Conservation (phyloP, 2,797 vertebrate species). For the Falco concolor region DNA sequence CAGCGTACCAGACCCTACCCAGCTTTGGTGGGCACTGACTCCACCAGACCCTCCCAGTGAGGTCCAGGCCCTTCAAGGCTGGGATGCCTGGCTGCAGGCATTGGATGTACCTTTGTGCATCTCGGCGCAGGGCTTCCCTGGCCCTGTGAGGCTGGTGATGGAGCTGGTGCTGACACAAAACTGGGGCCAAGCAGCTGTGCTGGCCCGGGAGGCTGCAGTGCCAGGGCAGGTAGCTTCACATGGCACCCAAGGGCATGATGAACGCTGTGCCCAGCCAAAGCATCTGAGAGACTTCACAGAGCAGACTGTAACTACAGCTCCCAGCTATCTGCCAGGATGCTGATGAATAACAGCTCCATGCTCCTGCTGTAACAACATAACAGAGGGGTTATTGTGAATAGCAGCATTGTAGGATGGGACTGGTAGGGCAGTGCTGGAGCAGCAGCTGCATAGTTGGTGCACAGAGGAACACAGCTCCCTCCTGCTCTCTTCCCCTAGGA, state of each 20-base stretch:
- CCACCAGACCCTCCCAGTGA: background rate
- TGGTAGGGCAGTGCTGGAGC: background rate
- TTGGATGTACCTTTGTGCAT: background rate
- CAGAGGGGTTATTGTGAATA: background rate
- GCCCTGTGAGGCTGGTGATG: no score
- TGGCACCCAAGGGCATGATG: background rate
- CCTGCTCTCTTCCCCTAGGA: background rate
- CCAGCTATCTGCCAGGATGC: background rate
- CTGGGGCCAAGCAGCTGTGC: background rate
- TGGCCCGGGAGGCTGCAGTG: background rate
- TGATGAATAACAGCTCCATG: background rate
- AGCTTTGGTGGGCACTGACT: background rate
- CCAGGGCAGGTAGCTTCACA: background rate
- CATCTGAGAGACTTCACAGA: background rate
- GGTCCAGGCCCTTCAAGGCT: background rate
- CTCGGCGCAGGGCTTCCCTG: background rate
- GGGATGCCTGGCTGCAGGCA: background rate
- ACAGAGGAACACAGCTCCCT: background rate
- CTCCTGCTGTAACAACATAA: accelerated
- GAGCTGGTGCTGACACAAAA: background rate
- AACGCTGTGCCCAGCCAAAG: background rate
- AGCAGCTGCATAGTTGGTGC: background rate
- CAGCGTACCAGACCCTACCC: background rate
- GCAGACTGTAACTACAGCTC: background rate
- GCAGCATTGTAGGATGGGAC: background rate